A percentile compares a stretch with the other conserved stretches of the same genome.
phyloP scores from a whole-genome alignment of 2,113 vertebrate species.

The Rhinopithecus roxellana region DNA sequence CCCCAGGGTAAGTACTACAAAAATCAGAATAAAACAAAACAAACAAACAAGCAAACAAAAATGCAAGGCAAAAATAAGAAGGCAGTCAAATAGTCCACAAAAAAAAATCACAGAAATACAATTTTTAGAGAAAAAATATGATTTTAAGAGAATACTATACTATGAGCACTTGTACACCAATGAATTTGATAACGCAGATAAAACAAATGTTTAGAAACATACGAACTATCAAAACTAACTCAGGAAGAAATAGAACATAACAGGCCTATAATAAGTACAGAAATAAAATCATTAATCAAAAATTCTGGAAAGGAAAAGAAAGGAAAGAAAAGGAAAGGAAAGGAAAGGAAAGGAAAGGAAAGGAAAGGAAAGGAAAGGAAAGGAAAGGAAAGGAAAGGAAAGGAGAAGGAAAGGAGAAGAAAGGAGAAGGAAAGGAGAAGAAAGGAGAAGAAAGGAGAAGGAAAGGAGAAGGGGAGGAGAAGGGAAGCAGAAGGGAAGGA shows the following conservation, averaged over 20 bases:
- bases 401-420: background rate
- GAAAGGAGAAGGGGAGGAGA: background rate
- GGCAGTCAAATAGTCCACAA: background rate
- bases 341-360: background rate
- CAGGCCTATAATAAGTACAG: background rate
- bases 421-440: background rate
- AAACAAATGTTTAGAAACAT: background rate
- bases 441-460: background rate
- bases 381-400: no score
- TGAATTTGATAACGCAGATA: background rate
- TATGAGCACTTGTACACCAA: background rate
- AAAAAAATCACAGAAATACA: background rate
- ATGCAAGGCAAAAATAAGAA: background rate
- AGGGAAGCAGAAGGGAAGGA: no score
- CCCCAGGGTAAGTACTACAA: background rate
- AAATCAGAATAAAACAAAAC: background rate
- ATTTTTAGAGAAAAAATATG: background rate
- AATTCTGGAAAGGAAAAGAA: background rate
- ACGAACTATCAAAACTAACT: background rate
- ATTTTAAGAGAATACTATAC: background rate
- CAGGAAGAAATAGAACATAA: background rate
- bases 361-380: no score
- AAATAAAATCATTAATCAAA: background rate
- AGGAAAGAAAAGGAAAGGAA: background rate
- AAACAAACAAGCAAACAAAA: no score